phyloP scores from a whole-genome alignment of 2,888 invertebrate genomes.

The Macrophya alboannulata region DNA sequence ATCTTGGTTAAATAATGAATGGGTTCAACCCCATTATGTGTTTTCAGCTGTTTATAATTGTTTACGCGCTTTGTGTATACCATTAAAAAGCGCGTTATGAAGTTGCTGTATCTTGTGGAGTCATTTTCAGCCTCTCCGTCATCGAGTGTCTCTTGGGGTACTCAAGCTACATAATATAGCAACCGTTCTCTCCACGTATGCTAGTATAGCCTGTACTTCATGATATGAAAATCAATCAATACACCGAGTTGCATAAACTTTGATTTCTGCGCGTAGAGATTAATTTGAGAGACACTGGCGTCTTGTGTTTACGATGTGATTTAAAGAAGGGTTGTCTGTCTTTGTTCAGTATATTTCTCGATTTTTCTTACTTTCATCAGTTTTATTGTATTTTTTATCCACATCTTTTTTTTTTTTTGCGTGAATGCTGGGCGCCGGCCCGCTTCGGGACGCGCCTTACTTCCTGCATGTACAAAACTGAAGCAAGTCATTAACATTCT shows the following conservation, averaged over 20 bases:
- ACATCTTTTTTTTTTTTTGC: conserved; percentile 63
- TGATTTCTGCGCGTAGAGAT: not conserved
- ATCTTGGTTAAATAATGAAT: too few species aligned
- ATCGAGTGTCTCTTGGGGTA: not conserved
- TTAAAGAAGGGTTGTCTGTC: conserved; percentile 63
- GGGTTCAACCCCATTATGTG: not conserved
- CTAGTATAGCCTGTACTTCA: not conserved
- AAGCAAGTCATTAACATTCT: conserved; percentile 71
- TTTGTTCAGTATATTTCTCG: conserved; percentile 51
- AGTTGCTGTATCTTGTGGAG: not conserved
- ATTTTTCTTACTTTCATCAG: conserved; percentile 67
- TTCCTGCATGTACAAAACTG: conserved; percentile 74
- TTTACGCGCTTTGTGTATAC: not conserved
- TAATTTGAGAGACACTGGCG: conserved; percentile 69
- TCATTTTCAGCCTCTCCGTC: not conserved
- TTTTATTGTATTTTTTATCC: conserved; percentile 66
- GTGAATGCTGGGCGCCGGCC: conserved; percentile 67
- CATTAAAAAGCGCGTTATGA: not conserved
- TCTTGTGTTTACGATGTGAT: conserved; percentile 70
- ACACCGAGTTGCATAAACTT: not conserved
- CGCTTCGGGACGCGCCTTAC: conserved; percentile 69
- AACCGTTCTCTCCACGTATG: not conserved
- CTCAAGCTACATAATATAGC: not conserved
- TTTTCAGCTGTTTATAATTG: not conserved
- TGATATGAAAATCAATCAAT: not conserved